Evolutionary conservation across 2,888 invertebrate species (phyloP).

Genomic region (Lasius platythorax): DNA sequence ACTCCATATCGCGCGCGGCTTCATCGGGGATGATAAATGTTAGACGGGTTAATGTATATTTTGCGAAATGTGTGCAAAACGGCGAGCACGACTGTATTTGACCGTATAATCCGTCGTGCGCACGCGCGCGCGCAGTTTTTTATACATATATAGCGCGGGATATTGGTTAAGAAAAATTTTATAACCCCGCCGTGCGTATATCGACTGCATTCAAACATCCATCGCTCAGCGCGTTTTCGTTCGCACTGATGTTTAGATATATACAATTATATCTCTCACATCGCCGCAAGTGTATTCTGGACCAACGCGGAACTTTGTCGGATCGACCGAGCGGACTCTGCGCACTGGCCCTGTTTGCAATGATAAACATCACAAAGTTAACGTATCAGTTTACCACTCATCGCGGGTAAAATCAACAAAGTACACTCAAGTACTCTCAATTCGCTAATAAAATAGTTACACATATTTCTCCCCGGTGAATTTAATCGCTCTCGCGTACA

Average conservation of each 20-base stretch:
- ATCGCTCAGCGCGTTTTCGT: constrained; percentile 1
- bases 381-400: constrained; percentile 46
- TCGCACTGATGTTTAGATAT: background rate
- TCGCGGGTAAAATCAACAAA: constrained; percentile 23
- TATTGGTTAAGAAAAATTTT: constrained; percentile 31
- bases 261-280: background rate
- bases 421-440: constrained; percentile 42
- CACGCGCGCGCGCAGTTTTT: background rate
- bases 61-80: constrained; percentile 11
- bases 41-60: background rate
- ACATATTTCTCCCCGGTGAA: constrained; percentile 31
- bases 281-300: constrained; percentile 4
- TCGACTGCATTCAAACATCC: background rate
- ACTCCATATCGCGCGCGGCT: background rate
- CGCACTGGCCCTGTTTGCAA: constrained; percentile 16
- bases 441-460: constrained; percentile 47
- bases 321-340: background rate
- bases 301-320: constrained; percentile 15
- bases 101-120: constrained; percentile 8
- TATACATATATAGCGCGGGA: background rate
- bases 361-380: constrained; percentile 49
- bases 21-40: constrained; percentile 24
- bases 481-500: constrained; percentile 33
- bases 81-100: background rate
- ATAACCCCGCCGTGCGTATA: background rate